Evolutionary conservation across 2,113 vertebrate genomes (phyloP), one percentile per base, ranked within the genome.

Genomic region (Acanthisitta chloris): DNA sequence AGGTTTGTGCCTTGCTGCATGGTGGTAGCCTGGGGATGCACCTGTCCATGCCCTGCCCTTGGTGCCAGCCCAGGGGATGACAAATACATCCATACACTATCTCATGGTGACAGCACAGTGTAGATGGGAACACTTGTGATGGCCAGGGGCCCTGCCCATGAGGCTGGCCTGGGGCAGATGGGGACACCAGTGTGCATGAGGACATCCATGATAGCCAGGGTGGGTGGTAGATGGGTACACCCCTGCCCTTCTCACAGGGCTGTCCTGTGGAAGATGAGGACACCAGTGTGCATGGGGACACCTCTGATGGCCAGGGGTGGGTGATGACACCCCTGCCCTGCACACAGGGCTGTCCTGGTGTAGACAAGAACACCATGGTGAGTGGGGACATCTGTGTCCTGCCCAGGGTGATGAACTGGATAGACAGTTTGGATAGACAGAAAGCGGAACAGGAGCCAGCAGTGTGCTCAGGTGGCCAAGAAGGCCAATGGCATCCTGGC

Each of bases 31-130:
- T 12, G 4, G 12, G 40, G 31, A 34, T n/a, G n/a, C n/a, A 15
- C 7, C 21, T 31, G 14, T 40, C 54, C 23, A 12, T 40, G 51
- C 11, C 12, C 34, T 20, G 25, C 36, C 20, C 33, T 17, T 29
- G 25, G 52, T 62, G 49, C 25, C 59, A 69, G 61, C 31, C 34
- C 17, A 17, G 23, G 25, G 17, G 6, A 10, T 8, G 10, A 65
- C 46, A 55, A 19, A 9, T 4, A 28, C n/a, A 62, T 18, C 51
- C 9, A 2, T 6, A 23, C 1, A 3, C 67, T 26, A 8, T 12
- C 11, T 29, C n/a, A 12, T 1, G 59, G 24, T 34, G 34, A 13
- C 34, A 24, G 13, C 10, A 7, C 0, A 0, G 13, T 12, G 33
- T n/a, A 19, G n/a, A n/a, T n/a, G n/a, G n/a, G n/a, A n/a, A n/a